Evolutionary conservation across 2,888 invertebrate genomes (phyloP).

Genomic region (Monochamus alternatus): DNA sequence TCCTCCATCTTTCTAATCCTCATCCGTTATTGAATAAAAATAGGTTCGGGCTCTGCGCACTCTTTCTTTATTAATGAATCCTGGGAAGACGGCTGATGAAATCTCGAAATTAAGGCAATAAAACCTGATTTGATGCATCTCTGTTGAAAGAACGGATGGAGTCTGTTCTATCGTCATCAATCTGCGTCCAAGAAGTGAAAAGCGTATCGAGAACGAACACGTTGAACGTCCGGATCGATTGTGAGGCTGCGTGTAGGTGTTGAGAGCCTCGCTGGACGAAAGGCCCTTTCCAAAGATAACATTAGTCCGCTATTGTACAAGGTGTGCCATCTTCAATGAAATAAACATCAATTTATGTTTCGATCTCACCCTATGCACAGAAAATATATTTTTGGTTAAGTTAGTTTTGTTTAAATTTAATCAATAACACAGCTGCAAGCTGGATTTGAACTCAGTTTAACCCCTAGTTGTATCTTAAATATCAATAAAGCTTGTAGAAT

Average conservation of each 20-base stretch:
- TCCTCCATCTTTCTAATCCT: neutral
- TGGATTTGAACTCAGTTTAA: too few relatives aligned
- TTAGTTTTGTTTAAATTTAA: too few relatives aligned
- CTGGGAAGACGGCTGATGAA: slow-evolving; percentile 45
- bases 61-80: slow-evolving; percentile 49
- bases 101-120: slow-evolving; percentile 53
- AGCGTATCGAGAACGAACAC: slow-evolving; percentile 45
- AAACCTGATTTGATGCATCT: slow-evolving; percentile 49
- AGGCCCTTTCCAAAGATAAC: slow-evolving; percentile 29
- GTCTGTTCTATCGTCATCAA: slow-evolving; percentile 54
- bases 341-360: too few relatives aligned
- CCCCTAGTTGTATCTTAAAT: too few relatives aligned
- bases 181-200: slow-evolving; percentile 52
- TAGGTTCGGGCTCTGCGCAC: slow-evolving; percentile 13
- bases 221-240: slow-evolving; percentile 35
- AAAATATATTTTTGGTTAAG: too few relatives aligned
- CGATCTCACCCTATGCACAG: too few relatives aligned
- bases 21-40: slow-evolving; percentile 30
- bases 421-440: too few relatives aligned
- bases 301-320: slow-evolving; percentile 15
- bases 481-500: too few relatives aligned
- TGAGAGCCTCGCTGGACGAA: slow-evolving; percentile 16
- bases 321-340: neutral
- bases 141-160: slow-evolving; percentile 48
- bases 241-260: slow-evolving; percentile 19